phyloP scores from a whole-genome alignment of 2,888 invertebrate genomes.

The Cheilosia impressa region DNA sequence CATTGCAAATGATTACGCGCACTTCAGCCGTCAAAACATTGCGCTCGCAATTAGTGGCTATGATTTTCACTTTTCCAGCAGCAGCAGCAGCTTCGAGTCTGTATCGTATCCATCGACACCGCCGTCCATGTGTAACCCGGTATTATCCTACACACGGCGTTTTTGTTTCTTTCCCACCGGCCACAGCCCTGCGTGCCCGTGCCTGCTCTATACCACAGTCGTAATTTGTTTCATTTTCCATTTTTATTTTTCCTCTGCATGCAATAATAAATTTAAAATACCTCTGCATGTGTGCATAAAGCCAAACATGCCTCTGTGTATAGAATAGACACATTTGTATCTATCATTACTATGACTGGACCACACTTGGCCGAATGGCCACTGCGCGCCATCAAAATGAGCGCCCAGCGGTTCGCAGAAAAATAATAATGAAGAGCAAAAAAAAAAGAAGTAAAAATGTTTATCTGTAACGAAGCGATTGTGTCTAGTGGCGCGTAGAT shows the following conservation, averaged over 20 bases:
- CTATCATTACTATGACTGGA: constrained; percentile 2
- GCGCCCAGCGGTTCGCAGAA: constrained; percentile 1
- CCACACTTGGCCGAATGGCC: not conserved
- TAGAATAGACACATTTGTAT: constrained; percentile 1
- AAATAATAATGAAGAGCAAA: constrained; percentile 39
- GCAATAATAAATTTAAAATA: constrained; percentile 21
- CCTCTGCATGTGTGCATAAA: not conserved
- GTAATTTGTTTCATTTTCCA: constrained; percentile 46
- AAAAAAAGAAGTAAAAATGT: constrained; percentile 3
- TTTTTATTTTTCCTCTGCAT: constrained; percentile 9
- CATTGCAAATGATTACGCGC: constrained; percentile 51
- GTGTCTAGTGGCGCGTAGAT: constrained; percentile 61
- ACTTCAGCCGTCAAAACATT: constrained; percentile 59
- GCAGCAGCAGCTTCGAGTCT: no score
- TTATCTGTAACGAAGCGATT: constrained; percentile 60
- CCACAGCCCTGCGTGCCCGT: not conserved
- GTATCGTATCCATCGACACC: constrained; percentile 6
- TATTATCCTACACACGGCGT: constrained; percentile 29
- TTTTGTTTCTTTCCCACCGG: constrained; percentile 6
- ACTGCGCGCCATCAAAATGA: not conserved
- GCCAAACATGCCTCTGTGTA: not conserved
- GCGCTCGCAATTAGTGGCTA: constrained; percentile 54
- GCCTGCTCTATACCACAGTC: not conserved
- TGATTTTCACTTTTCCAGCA: constrained; percentile 62
- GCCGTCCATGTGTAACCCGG: constrained; percentile 5